Conservation (phyloP, 2,113 vertebrate species). For the Etheostoma cragini region DNA sequence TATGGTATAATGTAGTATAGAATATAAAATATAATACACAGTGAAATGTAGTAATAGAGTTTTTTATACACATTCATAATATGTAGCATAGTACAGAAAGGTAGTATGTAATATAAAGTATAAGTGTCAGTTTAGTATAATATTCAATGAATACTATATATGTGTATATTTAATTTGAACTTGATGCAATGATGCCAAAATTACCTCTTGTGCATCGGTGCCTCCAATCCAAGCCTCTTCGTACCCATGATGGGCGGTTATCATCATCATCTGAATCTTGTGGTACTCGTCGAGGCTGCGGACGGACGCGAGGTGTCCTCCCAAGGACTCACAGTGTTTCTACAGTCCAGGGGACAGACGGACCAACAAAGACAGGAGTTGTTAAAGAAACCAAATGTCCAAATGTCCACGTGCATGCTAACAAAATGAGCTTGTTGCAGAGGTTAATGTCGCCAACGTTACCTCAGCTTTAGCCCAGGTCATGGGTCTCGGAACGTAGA, state of each 20-base stretch:
- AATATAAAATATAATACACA: too few species aligned
- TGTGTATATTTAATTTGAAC: too few species aligned
- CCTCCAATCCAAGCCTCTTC: not conserved
- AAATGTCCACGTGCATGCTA: not conserved
- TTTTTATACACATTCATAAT: not conserved
- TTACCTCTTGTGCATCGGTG: conserved; percentile 1
- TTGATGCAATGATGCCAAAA: not conserved
- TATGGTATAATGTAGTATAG: too few species aligned
- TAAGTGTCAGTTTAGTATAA: not conserved
- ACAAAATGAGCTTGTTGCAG: not conserved
- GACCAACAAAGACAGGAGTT: not conserved
- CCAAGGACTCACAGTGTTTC: not conserved
- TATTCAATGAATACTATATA: not conserved
- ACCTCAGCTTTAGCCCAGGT: not conserved
- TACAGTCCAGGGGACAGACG: not conserved
- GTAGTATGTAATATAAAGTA: not conserved
- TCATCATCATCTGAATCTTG: not conserved
- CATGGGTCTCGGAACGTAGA: not conserved
- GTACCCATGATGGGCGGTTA: accelerated
- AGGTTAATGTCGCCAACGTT: not conserved
- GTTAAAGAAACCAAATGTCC: not conserved
- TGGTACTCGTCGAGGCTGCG: not conserved
- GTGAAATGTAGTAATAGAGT: not conserved
- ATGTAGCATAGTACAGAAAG: too few species aligned
- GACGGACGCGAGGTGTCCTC: not conserved